Conservation (phyloP, 2,888 invertebrate genomes). For the Meteorus cinctellus region DNA sequence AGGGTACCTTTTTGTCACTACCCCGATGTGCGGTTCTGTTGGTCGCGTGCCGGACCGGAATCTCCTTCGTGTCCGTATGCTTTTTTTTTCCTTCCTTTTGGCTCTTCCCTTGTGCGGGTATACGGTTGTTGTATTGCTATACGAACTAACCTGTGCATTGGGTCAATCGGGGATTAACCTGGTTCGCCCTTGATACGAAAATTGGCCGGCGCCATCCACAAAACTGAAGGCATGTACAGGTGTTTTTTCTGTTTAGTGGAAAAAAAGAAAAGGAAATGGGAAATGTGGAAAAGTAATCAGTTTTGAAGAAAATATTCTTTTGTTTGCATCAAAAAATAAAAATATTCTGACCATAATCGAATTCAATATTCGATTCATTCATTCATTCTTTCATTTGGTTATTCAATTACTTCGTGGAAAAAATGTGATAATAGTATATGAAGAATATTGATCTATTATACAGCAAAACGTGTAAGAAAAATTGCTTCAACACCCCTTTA, state of each 20-base stretch:
- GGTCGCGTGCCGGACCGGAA: constrained; percentile 71
- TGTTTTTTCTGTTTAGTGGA: constrained; percentile 6
- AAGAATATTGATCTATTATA: background rate
- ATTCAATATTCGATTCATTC: no score
- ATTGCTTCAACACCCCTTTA: background rate
- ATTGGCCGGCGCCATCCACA: constrained; percentile 55
- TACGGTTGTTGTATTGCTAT: constrained; percentile 46
- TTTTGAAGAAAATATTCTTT: no score
- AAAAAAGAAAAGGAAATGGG: background rate
- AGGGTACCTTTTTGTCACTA: constrained; percentile 69
- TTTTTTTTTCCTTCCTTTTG: constrained; percentile 38
- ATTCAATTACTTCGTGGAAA: no score
- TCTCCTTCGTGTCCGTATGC: constrained; percentile 53
- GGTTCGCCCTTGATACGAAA: constrained; percentile 63
- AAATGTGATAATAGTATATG: no score
- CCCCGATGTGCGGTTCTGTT: constrained; percentile 52
- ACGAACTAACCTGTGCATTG: constrained; percentile 59
- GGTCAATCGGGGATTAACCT: constrained; percentile 71
- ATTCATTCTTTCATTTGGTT: no score
- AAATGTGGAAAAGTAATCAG: background rate
- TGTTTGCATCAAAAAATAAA: no score
- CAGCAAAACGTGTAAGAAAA: background rate
- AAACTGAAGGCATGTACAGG: constrained; percentile 29
- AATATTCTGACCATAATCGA: no score
- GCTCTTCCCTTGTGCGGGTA: constrained; percentile 54